phyloP scores from a whole-genome alignment of 2,888 invertebrate genomes.

The Ferrisia virgata region DNA sequence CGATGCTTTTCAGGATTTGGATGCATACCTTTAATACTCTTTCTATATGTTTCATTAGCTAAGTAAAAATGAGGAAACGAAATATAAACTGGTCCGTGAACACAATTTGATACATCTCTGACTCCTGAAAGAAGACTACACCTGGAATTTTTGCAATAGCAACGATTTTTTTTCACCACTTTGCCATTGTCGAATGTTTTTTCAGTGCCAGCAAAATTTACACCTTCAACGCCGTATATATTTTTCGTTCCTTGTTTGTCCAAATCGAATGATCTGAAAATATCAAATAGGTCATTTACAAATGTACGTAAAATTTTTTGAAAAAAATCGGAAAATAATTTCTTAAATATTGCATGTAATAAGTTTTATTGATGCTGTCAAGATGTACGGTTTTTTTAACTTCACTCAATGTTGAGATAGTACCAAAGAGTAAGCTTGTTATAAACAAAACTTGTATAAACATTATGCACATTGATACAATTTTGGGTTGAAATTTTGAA shows the following conservation, averaged over 20 bases:
- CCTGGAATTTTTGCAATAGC: conserved; percentile 60
- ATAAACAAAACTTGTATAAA: too few species aligned
- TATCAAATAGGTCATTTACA: not conserved
- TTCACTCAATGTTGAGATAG: too few species aligned
- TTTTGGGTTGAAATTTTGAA: too few species aligned
- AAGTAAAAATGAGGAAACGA: conserved; percentile 56
- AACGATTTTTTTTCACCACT: conserved; percentile 60
- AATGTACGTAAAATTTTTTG: not conserved
- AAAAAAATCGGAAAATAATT: not conserved
- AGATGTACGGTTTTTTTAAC: too few species aligned
- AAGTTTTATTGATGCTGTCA: too few species aligned
- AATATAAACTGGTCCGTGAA: conserved; percentile 53
- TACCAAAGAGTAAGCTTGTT: too few species aligned
- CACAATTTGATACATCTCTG: conserved; percentile 52
- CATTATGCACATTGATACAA: too few species aligned
- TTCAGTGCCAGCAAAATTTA: conserved; percentile 59
- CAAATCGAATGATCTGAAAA: not conserved
- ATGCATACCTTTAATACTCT: conserved; percentile 54
- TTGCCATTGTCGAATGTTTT: conserved; percentile 71
- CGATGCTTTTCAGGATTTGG: conserved; percentile 53
- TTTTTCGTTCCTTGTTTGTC: not conserved
- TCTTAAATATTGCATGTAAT: too few species aligned
- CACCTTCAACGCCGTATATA: conserved; percentile 58
- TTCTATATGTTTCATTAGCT: conserved; percentile 53
- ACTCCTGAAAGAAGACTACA: conserved; percentile 50